A percentile compares a stretch with the other conserved stretches of the same genome.
These are phyloP conservation scores for Helogale parvula DNA, from an alignment of 2,113 vertebrate genomes.

Conservation along the genomic window DNA sequence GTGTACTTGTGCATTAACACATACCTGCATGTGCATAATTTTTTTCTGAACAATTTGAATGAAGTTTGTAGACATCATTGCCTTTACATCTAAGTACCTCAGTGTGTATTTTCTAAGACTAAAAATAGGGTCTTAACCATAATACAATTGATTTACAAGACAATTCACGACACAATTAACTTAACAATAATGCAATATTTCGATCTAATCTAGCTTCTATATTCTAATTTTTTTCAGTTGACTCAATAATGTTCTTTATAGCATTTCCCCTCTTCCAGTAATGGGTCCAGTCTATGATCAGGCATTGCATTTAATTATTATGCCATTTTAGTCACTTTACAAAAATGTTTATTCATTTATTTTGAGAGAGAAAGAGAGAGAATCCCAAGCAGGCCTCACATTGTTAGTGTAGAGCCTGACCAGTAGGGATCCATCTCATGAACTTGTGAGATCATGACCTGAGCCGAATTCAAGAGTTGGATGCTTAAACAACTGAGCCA, in stretches of 20 bases:
- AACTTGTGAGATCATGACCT: no score
- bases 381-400: no score
- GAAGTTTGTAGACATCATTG: neutral
- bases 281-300: neutral
- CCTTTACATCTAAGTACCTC: neutral
- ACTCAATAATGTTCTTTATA: neutral
- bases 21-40: neutral
- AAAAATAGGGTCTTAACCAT: neutral
- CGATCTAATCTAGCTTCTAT: neutral
- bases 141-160: neutral
- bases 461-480: no score
- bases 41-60: neutral
- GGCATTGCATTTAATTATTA: neutral
- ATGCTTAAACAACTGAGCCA: no score
- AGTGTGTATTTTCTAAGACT: constrained; percentile 24
- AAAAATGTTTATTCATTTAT: no score
- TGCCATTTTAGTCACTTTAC: neutral
- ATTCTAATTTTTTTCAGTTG: neutral
- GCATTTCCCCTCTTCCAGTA: neutral
- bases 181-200: neutral
- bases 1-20: neutral
- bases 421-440: no score
- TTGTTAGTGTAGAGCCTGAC: no score
- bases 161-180: neutral
- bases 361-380: no score